Conservation (phyloP, 2,888 invertebrate species). For the Lasioglossum malachurum region DNA sequence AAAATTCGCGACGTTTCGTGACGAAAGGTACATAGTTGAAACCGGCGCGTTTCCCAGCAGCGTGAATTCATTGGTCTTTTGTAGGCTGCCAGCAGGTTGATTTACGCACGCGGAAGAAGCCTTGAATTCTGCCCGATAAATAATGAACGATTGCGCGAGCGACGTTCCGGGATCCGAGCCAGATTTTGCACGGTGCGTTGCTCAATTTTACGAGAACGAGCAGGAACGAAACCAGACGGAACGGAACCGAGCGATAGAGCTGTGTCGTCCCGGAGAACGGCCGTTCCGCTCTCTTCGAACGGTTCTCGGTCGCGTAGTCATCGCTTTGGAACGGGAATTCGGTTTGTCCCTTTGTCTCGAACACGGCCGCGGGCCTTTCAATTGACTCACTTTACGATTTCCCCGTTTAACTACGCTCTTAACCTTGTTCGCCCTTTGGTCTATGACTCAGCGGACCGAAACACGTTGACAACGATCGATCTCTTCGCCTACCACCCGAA, state of each 20-base stretch:
- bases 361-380: no score
- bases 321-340: conserved; percentile 16
- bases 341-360: conserved; percentile 3
- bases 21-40: neutral
- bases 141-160: conserved; percentile 47
- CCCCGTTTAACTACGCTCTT: neutral
- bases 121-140: conserved; percentile 55
- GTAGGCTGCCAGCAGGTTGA: neutral
- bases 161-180: conserved; percentile 50
- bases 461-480: neutral
- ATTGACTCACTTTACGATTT: conserved; percentile 9
- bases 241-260: neutral
- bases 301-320: conserved; percentile 14
- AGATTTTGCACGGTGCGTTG: conserved; percentile 64
- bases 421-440: conserved; percentile 5
- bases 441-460: conserved; percentile 7
- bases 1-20: neutral
- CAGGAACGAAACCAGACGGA: neutral
- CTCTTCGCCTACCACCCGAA: neutral
- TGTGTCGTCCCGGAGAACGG: neutral
- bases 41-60: neutral
- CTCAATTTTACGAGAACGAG: conserved; percentile 57
- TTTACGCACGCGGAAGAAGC: conserved; percentile 32
- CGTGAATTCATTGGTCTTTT: neutral
- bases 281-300: neutral